phyloP scores from a whole-genome alignment of 1,140 invertebrate genomes.

The Drosophila quadrilineata region DNA sequence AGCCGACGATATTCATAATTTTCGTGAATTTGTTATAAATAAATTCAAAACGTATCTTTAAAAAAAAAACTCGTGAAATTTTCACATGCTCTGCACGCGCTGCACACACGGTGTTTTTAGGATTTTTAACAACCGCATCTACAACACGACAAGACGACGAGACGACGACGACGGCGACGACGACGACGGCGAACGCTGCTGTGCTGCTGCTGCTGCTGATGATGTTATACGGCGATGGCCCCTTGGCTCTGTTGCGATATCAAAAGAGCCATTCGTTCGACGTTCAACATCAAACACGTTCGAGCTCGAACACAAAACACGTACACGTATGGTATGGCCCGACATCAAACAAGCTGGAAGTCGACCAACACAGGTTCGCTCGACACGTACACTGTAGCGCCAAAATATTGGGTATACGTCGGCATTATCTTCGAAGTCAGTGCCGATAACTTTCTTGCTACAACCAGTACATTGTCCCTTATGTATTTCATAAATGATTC shows the following conservation, averaged over 20 bases:
- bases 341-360: background rate
- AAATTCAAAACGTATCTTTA: conserved; percentile 66
- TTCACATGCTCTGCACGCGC: conserved; percentile 68
- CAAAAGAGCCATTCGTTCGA: background rate
- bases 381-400: background rate
- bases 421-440: background rate
- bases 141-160: conserved; percentile 49
- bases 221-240: conserved; percentile 19
- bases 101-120: conserved; percentile 72
- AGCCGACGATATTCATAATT: conserved; percentile 58
- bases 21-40: conserved; percentile 55
- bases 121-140: conserved; percentile 60
- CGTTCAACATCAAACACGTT: background rate
- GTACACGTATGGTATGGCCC: background rate
- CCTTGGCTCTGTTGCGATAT: background rate
- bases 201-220: conserved; percentile 18
- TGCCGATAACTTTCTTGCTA: background rate
- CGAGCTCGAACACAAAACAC: background rate
- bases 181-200: conserved; percentile 37
- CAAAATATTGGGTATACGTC: conserved; percentile 19
- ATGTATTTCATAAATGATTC: too few species aligned
- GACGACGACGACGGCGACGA: conserved; percentile 39
- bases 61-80: conserved; percentile 61
- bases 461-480: too few species aligned
- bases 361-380: background rate